Percentiles rank a stretch among this genome's conserved stretches.
Evolutionary conservation across 2,888 invertebrate species (phyloP).

Genomic region (Dryobotodes eremita): DNA sequence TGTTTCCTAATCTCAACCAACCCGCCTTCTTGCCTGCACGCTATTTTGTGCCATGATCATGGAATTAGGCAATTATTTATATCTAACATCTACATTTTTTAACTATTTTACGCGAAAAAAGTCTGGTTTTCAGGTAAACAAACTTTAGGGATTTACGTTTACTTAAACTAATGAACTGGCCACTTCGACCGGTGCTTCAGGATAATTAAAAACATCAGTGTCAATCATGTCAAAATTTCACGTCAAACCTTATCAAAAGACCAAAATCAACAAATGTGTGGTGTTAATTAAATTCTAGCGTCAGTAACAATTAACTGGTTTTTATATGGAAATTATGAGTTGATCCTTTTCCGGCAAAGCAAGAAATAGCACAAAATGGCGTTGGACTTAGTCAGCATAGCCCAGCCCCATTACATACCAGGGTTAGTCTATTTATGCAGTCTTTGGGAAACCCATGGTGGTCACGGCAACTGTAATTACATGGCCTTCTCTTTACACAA

Average conservation of each 20-base stretch:
- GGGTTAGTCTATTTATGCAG: constrained; percentile 89
- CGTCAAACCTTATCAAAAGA: constrained; percentile 61
- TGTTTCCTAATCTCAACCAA: not conserved
- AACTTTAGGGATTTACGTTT: not conserved
- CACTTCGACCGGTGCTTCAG: not conserved
- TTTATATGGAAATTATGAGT: constrained; percentile 76
- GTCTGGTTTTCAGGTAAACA: not conserved
- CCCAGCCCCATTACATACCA: constrained; percentile 94
- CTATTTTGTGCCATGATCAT: no score
- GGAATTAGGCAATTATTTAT: not conserved
- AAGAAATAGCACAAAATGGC: constrained; percentile 79
- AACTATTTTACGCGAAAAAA: no score
- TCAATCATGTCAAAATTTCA: constrained; percentile 55
- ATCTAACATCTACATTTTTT: not conserved
- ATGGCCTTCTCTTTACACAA: constrained; percentile 1
- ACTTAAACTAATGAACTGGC: constrained; percentile 24
- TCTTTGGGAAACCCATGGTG: constrained; percentile 15
- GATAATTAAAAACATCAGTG: constrained; percentile 39
- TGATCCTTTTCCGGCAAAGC: constrained; percentile 57
- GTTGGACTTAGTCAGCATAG: constrained; percentile 91
- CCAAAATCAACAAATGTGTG: constrained; percentile 68
- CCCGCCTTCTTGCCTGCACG: not conserved
- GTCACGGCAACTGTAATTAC: not conserved
- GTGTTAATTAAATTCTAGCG: constrained; percentile 52
- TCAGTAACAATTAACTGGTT: constrained; percentile 47